A percentile compares a stretch with the other conserved stretches of the same genome.
These are phyloP conservation scores for Campoletis raptor DNA, from an alignment of 2,888 invertebrate genomes.

Conservation along the genomic window DNA sequence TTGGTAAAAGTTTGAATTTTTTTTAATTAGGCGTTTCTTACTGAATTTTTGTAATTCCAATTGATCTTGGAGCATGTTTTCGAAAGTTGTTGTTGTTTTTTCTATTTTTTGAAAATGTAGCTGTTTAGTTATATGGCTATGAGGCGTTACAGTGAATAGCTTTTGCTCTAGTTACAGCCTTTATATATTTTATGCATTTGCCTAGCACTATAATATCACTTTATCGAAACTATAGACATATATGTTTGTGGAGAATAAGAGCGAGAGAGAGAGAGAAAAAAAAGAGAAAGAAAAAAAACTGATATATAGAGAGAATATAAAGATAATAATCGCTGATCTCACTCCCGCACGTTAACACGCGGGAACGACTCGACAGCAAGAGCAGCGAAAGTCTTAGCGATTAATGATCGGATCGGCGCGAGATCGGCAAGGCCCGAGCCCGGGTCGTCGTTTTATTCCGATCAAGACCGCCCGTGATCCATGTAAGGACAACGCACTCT, in stretches of 20 bases:
- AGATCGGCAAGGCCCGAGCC: slow-evolving; percentile 35
- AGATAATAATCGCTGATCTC: slow-evolving; percentile 58
- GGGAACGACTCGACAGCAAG: slow-evolving; percentile 32
- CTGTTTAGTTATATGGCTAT: neutral
- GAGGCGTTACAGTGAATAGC: slow-evolving; percentile 23
- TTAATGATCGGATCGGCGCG: slow-evolving; percentile 58
- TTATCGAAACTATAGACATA: slow-evolving; percentile 11
- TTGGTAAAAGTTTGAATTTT: neutral
- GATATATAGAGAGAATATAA: slow-evolving; percentile 21
- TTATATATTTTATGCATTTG: slow-evolving; percentile 7
- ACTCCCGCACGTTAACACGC: slow-evolving; percentile 52
- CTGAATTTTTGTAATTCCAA: neutral
- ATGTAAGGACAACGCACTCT: slow-evolving; percentile 39
- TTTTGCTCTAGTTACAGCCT: slow-evolving; percentile 32
- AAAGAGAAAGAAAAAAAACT: neutral
- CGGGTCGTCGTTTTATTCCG: slow-evolving; percentile 41
- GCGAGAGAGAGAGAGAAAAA: neutral
- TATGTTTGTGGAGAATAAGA: neutral
- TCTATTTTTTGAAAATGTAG: neutral
- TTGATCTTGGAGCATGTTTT: neutral
- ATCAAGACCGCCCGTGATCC: slow-evolving; percentile 35
- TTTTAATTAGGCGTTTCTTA: neutral
- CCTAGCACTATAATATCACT: neutral
- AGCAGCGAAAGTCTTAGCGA: slow-evolving; percentile 64
- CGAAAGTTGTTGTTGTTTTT: slow-evolving; percentile 4